A percentile compares a stretch with the other conserved stretches of the same genome.
These are phyloP conservation scores for Chrysochloris asiatica DNA, from an alignment of 2,113 vertebrate species.

Conservation along the genomic window DNA sequence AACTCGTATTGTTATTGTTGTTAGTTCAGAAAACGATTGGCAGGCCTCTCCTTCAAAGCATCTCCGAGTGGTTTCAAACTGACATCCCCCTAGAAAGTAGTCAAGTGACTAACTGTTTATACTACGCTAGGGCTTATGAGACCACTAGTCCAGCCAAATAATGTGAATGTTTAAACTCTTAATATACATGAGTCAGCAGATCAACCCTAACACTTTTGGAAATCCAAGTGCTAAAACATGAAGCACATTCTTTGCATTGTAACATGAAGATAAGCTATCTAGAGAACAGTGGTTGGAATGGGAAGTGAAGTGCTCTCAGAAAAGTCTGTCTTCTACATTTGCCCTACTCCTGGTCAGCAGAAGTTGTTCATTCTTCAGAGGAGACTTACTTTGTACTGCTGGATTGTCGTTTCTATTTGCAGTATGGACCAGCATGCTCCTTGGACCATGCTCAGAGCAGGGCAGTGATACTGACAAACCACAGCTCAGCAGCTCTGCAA, in stretches of 20 bases:
- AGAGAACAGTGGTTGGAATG: background rate
- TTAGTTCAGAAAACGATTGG: background rate
- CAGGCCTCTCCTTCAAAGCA: background rate
- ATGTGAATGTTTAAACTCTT: conserved; percentile 17
- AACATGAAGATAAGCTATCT: background rate
- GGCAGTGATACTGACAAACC: fast-evolving
- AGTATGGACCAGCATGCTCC: background rate
- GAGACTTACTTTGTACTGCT: fast-evolving
- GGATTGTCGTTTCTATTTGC: background rate
- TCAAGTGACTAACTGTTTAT: background rate
- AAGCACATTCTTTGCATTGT: background rate
- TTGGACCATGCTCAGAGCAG: background rate
- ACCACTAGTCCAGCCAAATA: background rate
- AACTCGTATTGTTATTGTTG: background rate
- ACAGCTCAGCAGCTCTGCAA: background rate
- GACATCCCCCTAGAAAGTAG: too few relatives aligned
- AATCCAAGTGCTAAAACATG: background rate
- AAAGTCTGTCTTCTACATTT: background rate
- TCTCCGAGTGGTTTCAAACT: background rate
- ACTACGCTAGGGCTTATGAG: background rate
- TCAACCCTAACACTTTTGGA: background rate
- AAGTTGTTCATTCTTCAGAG: background rate
- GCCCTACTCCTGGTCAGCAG: background rate
- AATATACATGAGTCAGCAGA: background rate
- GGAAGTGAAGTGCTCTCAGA: background rate